phyloP scores from a whole-genome alignment of 2,888 invertebrate genomes.

The Zhuqinia jingwanae region DNA sequence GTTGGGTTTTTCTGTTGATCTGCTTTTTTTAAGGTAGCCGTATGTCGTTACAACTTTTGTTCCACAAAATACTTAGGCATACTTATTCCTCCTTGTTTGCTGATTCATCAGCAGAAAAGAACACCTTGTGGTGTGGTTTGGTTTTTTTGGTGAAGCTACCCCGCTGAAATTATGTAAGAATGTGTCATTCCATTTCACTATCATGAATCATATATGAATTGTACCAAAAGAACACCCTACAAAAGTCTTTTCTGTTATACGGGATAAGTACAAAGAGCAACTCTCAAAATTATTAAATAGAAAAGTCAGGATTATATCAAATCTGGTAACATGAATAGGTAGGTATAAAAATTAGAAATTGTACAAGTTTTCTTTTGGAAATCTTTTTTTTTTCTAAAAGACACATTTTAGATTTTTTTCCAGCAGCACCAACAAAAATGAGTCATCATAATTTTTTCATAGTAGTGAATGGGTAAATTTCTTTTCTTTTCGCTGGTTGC shows the following conservation, averaged over 20 bases:
- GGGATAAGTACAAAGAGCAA: too few relatives aligned
- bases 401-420: too few relatives aligned
- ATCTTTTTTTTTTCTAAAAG: too few relatives aligned
- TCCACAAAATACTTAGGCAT: not conserved
- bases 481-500: not conserved
- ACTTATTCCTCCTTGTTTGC: not conserved
- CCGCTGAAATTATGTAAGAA: not conserved
- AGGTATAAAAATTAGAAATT: too few relatives aligned
- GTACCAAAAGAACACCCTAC: too few relatives aligned
- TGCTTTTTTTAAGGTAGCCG: conserved; percentile 14
- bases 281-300: too few relatives aligned
- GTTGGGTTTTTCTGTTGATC: not conserved
- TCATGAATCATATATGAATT: too few relatives aligned
- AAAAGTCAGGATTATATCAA: too few relatives aligned
- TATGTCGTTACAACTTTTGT: conserved; percentile 52
- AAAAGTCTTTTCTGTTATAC: too few relatives aligned
- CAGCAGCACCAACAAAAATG: not conserved
- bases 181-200: not conserved
- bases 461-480: not conserved
- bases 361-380: too few relatives aligned
- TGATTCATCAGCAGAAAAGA: not conserved
- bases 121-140: not conserved
- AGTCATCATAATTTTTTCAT: conserved; percentile 6
- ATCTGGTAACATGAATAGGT: too few relatives aligned
- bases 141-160: too few relatives aligned